Conservation (phyloP, 2,113 vertebrate species). For the Neolamprologus variostigma region DNA sequence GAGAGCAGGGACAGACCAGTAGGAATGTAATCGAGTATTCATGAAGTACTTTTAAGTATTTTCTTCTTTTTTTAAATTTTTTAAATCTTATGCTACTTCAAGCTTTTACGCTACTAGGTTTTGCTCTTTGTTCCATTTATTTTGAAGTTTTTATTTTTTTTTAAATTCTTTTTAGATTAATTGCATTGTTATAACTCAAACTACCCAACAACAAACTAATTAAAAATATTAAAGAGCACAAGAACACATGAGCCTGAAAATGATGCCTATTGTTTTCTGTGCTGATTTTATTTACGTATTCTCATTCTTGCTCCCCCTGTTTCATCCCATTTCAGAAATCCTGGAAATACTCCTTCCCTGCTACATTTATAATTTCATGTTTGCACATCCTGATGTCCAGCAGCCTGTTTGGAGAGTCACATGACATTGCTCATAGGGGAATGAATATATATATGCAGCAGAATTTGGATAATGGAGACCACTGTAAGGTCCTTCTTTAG, state of each 20-base stretch:
- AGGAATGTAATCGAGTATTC: background rate
- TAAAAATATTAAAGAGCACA: background rate
- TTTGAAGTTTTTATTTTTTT: background rate
- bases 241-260: background rate
- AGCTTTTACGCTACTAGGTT: background rate
- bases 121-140: background rate
- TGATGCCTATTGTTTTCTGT: background rate
- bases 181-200: background rate
- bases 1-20: background rate
- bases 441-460: background rate
- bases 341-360: background rate
- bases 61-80: rapidly evolving
- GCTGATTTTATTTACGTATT: background rate
- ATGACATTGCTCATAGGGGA: background rate
- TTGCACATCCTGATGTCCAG: background rate
- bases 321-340: background rate
- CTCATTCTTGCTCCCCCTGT: background rate
- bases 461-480: background rate
- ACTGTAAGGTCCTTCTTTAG: background rate
- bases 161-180: background rate
- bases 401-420: background rate
- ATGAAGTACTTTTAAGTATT: background rate
- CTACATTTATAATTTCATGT: background rate
- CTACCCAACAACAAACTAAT: background rate
- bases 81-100: background rate